Percentiles rank a stretch among this genome's conserved stretches.
These are phyloP conservation scores for Macrosteles quadrilineatus DNA, from an alignment of 1,140 invertebrate species.

Conservation along the genomic window DNA sequence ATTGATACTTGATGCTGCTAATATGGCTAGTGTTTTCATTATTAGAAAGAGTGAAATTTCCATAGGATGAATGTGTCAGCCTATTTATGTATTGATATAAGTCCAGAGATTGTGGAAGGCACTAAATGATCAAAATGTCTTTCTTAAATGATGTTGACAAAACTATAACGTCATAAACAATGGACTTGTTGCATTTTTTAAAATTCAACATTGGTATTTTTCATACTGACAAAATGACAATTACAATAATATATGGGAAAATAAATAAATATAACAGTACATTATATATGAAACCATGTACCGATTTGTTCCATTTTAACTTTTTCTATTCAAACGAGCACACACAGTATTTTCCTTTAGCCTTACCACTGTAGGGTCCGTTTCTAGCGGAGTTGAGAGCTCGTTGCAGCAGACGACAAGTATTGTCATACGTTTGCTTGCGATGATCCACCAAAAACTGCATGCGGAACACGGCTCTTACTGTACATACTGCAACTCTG, in stretches of 20 bases:
- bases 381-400: background rate
- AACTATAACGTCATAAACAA: too few relatives aligned
- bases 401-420: background rate
- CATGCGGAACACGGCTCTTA: background rate
- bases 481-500: slow-evolving; percentile 1
- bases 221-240: background rate
- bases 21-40: too few relatives aligned
- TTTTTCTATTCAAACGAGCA: background rate
- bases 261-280: background rate
- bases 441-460: background rate
- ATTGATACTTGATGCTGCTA: too few relatives aligned
- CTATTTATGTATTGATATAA: too few relatives aligned
- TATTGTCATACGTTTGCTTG: slow-evolving; percentile 2
- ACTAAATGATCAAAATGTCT: too few relatives aligned
- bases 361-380: too few relatives aligned
- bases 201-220: too few relatives aligned
- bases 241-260: background rate
- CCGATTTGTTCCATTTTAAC: background rate
- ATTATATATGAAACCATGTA: background rate
- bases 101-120: too few relatives aligned
- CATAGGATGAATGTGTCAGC: too few relatives aligned
- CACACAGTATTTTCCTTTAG: background rate
- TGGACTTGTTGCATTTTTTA: too few relatives aligned
- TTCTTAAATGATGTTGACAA: too few relatives aligned
- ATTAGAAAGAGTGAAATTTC: too few relatives aligned